Base-by-base conservation (phyloP, 2,113 vertebrate genomes). In the Theristicus caerulescens region DNA sequence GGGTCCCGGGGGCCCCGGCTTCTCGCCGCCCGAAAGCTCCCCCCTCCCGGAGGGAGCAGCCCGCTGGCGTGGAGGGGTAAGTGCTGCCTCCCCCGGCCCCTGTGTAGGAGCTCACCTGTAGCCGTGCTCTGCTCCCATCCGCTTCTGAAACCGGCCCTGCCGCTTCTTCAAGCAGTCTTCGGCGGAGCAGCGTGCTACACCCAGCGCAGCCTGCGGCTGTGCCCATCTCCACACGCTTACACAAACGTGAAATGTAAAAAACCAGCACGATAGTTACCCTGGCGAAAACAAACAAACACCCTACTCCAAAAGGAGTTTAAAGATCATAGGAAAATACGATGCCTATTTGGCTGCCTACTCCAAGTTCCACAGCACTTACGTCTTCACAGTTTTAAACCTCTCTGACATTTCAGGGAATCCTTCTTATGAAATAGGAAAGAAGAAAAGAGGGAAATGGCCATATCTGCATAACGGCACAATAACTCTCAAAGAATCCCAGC, bases 71-170 rank as follows among this genome's bases (percentile, higher is more conserved):
- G 22, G 36, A 10, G 34, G 8, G 24, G 25, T 4, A 2, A 8
- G 16, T 0, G 25, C 24, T 25, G 18, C 9, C 14, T 7, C 29
- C n/a, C 34, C 10, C 8, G 3, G 2, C 2, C 6, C 10, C 14
- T 0, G 13, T 1, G 3, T 0, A 6, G 7, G 76, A 4, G n/a
- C 51, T 47, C 84, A 19, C 66, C 88, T 15, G 76, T 4, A 16
- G 34, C 36, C 14, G 6, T 0, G 51, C 49, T 21, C 55, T 2
- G 13, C 79, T 64, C 25, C 52, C 29, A 3, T 4, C 34, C 40
- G 0, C 62, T 5, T 0, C 55, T 4, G 21, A 1, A 0, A 8
- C 6, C 22, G 7, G 15, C 25, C 6, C 29, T 0, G 26, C 7
- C 4, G 26, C 57, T 52, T 2, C 0, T 21, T 1, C 47, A 2